These are phyloP conservation scores for Nomada fucata DNA, from an alignment of 2,888 invertebrate genomes.

Conservation along the genomic window DNA sequence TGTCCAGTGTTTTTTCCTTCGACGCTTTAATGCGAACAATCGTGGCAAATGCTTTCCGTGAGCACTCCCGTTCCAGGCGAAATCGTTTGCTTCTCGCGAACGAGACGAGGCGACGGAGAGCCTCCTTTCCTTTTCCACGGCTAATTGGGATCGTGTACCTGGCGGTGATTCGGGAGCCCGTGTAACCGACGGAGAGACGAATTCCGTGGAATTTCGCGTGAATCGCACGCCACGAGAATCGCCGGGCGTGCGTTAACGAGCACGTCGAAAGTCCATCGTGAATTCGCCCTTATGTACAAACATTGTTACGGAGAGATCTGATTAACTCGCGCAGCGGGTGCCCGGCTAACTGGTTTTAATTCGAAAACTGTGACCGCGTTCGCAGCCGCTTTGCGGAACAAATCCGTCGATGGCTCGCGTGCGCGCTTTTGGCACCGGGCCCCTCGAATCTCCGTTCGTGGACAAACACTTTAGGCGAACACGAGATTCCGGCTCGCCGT, in stretches of 20 bases:
- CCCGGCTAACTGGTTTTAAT: constrained; percentile 38
- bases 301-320: constrained; percentile 39
- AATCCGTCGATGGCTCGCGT: constrained; percentile 12
- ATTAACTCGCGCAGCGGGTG: constrained; percentile 52
- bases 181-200: too few species aligned
- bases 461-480: constrained; percentile 23
- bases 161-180: too few species aligned
- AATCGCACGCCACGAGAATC: constrained; percentile 51
- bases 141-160: too few species aligned
- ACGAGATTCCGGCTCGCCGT: neutral
- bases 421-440: constrained; percentile 4
- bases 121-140: neutral
- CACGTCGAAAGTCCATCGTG: constrained; percentile 28
- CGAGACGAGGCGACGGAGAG: neutral
- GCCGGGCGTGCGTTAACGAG: constrained; percentile 50
- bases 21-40: constrained; percentile 7
- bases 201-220: constrained; percentile 28
- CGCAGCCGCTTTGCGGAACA: constrained; percentile 22
- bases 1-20: neutral
- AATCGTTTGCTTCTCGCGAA: neutral
- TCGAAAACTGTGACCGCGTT: constrained; percentile 22
- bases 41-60: constrained; percentile 14
- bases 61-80: neutral
- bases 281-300: constrained; percentile 20
- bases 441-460: constrained; percentile 25